Conservation (phyloP, 2,888 invertebrate genomes). For the Acheta domesticus region DNA sequence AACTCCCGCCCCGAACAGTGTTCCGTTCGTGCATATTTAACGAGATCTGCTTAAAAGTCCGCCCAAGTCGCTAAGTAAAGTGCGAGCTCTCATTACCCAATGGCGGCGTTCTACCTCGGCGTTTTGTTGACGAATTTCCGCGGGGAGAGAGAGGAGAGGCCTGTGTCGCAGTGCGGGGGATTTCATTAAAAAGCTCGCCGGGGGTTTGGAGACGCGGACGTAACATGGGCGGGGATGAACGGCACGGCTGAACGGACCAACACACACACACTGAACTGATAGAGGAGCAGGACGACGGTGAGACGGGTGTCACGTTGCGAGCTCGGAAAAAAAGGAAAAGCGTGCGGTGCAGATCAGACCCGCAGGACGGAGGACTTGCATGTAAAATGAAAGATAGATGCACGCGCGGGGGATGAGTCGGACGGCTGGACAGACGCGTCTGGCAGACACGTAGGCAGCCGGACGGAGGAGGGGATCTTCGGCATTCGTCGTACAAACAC, state of each 20-base stretch:
- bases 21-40: background rate
- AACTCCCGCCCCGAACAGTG: background rate
- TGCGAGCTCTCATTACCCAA: constrained; percentile 10
- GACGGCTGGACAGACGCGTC: too few species aligned
- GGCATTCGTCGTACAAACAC: too few species aligned
- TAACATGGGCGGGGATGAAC: background rate
- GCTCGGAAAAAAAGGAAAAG: too few species aligned
- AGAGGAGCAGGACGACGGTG: background rate
- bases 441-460: too few species aligned
- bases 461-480: too few species aligned
- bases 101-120: constrained; percentile 1
- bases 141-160: background rate
- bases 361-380: too few species aligned
- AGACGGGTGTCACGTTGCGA: too few species aligned
- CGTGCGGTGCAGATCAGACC: too few species aligned
- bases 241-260: background rate
- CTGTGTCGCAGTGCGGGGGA: background rate
- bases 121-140: constrained; percentile 18
- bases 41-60: constrained; percentile 5
- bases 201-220: background rate
- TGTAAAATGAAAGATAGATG: too few species aligned
- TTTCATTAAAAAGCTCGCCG: background rate
- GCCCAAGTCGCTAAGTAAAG: constrained; percentile 3
- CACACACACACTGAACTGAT: background rate
- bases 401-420: too few species aligned